phyloP scores from a whole-genome alignment of 2,888 invertebrate genomes.

The Syrista parreyssii region DNA sequence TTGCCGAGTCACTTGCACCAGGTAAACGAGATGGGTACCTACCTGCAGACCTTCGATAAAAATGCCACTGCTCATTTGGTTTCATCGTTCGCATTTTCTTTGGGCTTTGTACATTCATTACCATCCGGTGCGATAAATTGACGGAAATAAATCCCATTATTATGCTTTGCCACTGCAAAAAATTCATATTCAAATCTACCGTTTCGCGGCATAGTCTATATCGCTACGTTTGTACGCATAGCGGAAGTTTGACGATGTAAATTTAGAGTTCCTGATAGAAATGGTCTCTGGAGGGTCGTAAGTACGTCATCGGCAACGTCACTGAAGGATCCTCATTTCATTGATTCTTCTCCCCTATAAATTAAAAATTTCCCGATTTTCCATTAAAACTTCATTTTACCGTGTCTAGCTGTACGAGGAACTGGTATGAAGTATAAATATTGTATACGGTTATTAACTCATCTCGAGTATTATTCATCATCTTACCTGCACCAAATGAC shows the following conservation, averaged over 20 bases:
- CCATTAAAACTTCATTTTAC: background rate
- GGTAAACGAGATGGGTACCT: background rate
- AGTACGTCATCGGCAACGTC: background rate
- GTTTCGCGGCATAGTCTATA: background rate
- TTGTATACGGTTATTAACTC: background rate
- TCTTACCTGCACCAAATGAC: background rate
- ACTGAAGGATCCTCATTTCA: background rate
- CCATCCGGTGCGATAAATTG: background rate
- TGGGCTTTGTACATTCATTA: background rate
- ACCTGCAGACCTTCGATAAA: background rate
- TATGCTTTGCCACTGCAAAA: background rate
- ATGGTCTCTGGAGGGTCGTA: background rate
- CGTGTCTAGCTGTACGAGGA: background rate
- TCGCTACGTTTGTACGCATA: background rate
- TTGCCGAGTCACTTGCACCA: constrained; percentile 3
- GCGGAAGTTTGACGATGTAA: background rate
- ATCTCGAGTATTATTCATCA: background rate
- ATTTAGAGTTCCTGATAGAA: background rate
- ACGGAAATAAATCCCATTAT: background rate
- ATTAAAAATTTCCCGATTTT: background rate
- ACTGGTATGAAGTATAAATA: background rate
- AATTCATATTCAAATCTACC: background rate
- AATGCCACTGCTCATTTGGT: background rate
- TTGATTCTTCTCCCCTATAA: background rate
- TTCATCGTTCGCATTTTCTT: background rate